Conservation (phyloP, 2,113 vertebrate genomes). For the Xerus inauris region DNA sequence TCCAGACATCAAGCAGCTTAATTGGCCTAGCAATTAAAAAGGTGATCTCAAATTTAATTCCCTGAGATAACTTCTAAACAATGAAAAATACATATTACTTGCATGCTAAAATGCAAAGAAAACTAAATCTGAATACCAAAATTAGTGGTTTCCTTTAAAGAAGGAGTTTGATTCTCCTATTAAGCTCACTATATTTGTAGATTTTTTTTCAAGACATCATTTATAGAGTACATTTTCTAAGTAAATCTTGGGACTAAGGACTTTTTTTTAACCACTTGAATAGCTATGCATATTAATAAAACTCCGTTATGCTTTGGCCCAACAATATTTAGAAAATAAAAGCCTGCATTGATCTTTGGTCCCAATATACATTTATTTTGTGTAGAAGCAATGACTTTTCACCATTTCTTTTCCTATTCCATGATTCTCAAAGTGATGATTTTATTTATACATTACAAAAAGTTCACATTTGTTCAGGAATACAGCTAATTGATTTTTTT, state of each 20-base stretch:
- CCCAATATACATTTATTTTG: conserved; percentile 4
- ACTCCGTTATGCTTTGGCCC: not conserved
- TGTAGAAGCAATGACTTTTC: not conserved
- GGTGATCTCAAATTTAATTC: conserved; percentile 13
- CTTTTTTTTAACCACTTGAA: conserved; percentile 18
- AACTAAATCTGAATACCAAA: conserved; percentile 39
- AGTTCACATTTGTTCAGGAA: not conserved
- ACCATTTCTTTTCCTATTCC: not conserved
- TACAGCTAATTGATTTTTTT: conserved; percentile 91
- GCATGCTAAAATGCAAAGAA: conserved; percentile 30
- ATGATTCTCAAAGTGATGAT: conserved; percentile 26
- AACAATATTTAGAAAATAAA: not conserved
- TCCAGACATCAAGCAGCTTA: conserved; percentile 20
- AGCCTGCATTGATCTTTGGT: not conserved
- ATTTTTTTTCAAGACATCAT: not conserved
- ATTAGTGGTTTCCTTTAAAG: conserved; percentile 20
- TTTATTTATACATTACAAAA: conserved; percentile 18
- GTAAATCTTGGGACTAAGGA: not conserved
- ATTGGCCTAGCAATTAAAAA: conserved; percentile 40
- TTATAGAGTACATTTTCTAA: conserved; percentile 9
- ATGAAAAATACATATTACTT: not conserved
- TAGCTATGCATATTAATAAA: conserved; percentile 43
- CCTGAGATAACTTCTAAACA: conserved; percentile 55
- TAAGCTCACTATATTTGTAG: not conserved
- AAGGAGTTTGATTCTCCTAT: not conserved